phyloP scores from a whole-genome alignment of 2,113 vertebrate genomes.

The Cheirogaleus medius region DNA sequence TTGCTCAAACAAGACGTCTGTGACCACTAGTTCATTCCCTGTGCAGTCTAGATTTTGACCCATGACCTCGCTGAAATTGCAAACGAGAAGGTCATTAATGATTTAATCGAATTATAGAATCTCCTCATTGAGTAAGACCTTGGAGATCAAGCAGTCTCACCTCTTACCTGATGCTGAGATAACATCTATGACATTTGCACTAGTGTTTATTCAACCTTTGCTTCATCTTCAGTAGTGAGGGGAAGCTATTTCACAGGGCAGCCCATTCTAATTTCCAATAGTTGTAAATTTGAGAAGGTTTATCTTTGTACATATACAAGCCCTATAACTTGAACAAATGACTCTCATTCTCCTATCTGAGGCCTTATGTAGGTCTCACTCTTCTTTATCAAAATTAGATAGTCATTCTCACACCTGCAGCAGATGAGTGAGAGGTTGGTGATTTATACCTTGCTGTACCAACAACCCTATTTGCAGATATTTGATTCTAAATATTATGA shows the following conservation, averaged over 20 bases:
- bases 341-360: neutral
- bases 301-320: neutral
- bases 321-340: neutral
- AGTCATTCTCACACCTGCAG: neutral
- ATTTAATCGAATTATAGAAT: neutral
- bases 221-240: neutral
- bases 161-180: neutral
- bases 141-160: neutral
- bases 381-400: neutral
- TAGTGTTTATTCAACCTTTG: neutral
- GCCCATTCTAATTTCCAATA: neutral
- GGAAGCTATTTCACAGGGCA: neutral
- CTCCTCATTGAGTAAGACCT: neutral
- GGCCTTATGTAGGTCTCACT: neutral
- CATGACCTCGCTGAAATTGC: neutral
- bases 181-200: neutral
- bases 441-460: neutral
- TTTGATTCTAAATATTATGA: constrained; percentile 11
- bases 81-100: neutral
- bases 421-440: neutral
- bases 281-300: neutral
- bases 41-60: neutral
- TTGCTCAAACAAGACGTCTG: neutral
- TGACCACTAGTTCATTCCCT: neutral
- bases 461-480: neutral